These are phyloP conservation scores for Chloebia gouldiae DNA, from an alignment of 2,113 vertebrate species.

Conservation along the genomic window DNA sequence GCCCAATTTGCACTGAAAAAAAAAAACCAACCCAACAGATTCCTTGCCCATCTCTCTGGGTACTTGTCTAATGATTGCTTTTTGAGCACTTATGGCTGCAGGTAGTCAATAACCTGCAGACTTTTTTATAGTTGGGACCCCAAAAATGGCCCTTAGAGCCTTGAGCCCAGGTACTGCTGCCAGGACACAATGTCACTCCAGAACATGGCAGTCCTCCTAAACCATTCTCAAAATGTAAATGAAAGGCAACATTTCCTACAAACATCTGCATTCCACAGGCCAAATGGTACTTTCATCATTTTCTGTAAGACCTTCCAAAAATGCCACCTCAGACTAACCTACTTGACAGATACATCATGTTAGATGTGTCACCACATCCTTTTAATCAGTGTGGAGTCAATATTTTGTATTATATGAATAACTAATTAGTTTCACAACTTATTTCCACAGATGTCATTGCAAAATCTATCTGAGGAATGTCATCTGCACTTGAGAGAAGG, in stretches of 20 bases:
- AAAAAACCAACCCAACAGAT: background rate
- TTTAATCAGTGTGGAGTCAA: slow-evolving; percentile 59
- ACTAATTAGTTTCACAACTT: slow-evolving; percentile 65
- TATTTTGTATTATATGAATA: slow-evolving; percentile 63
- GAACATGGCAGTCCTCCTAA: background rate
- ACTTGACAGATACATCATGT: slow-evolving; percentile 16
- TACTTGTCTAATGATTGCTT: background rate
- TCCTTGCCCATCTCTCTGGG: background rate
- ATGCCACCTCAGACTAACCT: background rate
- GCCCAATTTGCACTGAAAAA: background rate
- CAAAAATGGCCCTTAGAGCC: background rate
- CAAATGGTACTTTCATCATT: slow-evolving; percentile 25
- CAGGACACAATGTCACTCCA: background rate
- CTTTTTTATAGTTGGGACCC: background rate
- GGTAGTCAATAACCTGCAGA: background rate
- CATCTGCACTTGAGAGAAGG: slow-evolving; percentile 66
- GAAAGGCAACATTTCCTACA: background rate
- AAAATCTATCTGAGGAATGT: slow-evolving; percentile 67
- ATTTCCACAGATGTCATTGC: slow-evolving; percentile 67
- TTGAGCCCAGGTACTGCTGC: background rate
- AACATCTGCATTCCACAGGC: background rate
- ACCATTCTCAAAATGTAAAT: background rate
- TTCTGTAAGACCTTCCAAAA: slow-evolving; percentile 17
- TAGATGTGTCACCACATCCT: slow-evolving; percentile 28
- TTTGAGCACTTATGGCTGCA: background rate